Base-by-base conservation (phyloP, 2,888 invertebrate species). In the Netelia virgata region DNA sequence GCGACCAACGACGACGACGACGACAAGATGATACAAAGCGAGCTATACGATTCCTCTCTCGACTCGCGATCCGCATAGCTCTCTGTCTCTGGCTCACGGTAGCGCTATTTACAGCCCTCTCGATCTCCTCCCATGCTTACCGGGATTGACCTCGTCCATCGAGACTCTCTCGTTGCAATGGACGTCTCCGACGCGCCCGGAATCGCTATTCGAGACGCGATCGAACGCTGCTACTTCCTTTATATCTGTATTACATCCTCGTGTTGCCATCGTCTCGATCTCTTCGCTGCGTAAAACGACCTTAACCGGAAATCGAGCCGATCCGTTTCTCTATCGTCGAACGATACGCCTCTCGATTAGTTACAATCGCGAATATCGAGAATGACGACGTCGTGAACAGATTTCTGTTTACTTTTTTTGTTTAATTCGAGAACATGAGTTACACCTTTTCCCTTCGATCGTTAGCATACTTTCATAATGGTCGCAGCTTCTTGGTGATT, bases 81-180 rank as follows among this genome's bases (percentile, higher is more conserved):
- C 89, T 57, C 18, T 20, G 88, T 88, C 89, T 57, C 10, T 20
- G 88, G 88, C 89, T 89, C 88, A 88, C 82, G 88, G 89, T 89
- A 90, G 89, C 90, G 91, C 91, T 92, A 92, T 92, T 92, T 92
- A 91, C 91, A 90, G n/a, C 90, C 90, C 88, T 78, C 77, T 74
- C 77, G 73, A 77, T 69, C 74, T 76, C 76, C 9, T n/a, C 9
- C 16, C 11, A 73, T 72, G 66, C 76, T 84, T 68, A 70, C 66
- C 36, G 36, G 78, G 20, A 83, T 57, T 69, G 76, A 81, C 76
- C 76, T 84, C 81, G 63, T 78, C 73, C 68, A 55, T 53, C 74
- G 63, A 69, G 61, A 80, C 50, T 76, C 72, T 82, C 14, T 53
- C 53, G 3, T 53, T 82, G 90, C 89, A 89, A 90, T 89, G 89